Base-by-base conservation (phyloP, 2,113 vertebrate species). In the Paratilapia polleni region DNA sequence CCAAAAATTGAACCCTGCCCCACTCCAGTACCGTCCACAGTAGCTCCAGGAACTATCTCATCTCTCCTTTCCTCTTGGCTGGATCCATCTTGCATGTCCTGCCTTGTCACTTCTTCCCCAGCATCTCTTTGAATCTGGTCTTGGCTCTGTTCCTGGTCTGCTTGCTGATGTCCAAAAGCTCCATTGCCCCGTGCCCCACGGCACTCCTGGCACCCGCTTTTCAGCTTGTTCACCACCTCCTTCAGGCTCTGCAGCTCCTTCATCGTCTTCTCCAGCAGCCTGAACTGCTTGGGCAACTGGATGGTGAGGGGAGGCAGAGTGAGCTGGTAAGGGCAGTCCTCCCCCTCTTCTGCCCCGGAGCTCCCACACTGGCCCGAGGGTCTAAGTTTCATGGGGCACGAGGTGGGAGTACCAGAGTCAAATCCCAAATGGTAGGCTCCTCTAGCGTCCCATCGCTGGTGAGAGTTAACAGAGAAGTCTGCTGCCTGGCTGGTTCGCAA, bases 201-300 rank as follows among this genome's bases (percentile, higher is more conserved):
- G 89, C 97, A 97, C 60, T 97, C 97, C 88, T 96, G 96, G 91
- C 97, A 98, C 19, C 95, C 94, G 56, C 94, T 97, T 93, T 94
- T 97, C 83, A 99, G 90, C 81, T 95, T 96, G 88, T 96, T 97
- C 66, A 99, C 97, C 3, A 94, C 95, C 92, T 98, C 97, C 92
- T 97, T 97, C 83, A 99, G 96, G 80, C 79, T 96, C 92, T 97
- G 96, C 62, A 99, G 95, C 89, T 99, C 97, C 92, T 96, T 97
- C 85, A 98, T 90, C 6, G 97, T 97, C 92, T 97, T 97, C 89
- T 98, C 97, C 77, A 99, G 94, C 88, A 97, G 92, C 86, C 93
- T 94, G 80, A 98, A 96, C 92, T 97, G 96, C 91, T 94, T 96
- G 8, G 98, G 98, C 75, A 99, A 93, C 95, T 98, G 97, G 63